Evolutionary conservation across 2,888 invertebrate genomes (phyloP).

Genomic region (Mesodorylaimus sp.): DNA sequence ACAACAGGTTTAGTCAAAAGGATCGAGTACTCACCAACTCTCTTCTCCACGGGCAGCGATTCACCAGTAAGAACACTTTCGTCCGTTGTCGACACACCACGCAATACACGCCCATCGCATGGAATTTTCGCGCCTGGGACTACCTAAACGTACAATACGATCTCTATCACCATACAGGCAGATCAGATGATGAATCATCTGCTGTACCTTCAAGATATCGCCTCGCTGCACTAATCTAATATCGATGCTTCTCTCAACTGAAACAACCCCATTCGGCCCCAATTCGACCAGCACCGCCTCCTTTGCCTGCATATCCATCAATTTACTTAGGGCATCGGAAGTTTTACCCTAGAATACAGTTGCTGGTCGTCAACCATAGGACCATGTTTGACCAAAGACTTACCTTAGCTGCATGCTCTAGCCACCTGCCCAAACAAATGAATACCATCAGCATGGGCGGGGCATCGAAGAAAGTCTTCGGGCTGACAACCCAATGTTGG

Average conservation of each 20-base stretch:
- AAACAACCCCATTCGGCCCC: slow-evolving; percentile 38
- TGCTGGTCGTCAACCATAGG: too few species aligned
- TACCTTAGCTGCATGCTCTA: slow-evolving; percentile 92
- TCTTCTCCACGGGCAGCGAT: slow-evolving; percentile 86
- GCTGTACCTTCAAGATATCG: slow-evolving; percentile 57
- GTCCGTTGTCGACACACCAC: slow-evolving; percentile 76
- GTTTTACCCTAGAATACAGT: slow-evolving; percentile 82
- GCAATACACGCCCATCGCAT: slow-evolving; percentile 76
- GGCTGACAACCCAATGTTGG: slow-evolving; percentile 58
- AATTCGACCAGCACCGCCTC: slow-evolving; percentile 71
- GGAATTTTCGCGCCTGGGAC: slow-evolving; percentile 89
- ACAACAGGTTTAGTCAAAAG: too few species aligned
- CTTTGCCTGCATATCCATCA: slow-evolving; percentile 81
- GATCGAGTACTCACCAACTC: slow-evolving; percentile 45
- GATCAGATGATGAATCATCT: too few species aligned
- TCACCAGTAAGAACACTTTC: slow-evolving; percentile 94
- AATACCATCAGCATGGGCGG: slow-evolving; percentile 96
- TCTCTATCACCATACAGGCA: too few species aligned
- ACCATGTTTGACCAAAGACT: slow-evolving; percentile 3
- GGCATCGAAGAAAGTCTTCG: slow-evolving; percentile 94
- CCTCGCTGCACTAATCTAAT: slow-evolving; percentile 82
- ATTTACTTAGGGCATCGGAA: slow-evolving; percentile 79
- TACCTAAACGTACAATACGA: slow-evolving; percentile 42
- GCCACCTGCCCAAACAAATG: slow-evolving; percentile 84
- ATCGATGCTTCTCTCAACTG: slow-evolving; percentile 42